These are phyloP conservation scores for Nomada hirtipes DNA, from an alignment of 2,888 invertebrate genomes.

Conservation along the genomic window DNA sequence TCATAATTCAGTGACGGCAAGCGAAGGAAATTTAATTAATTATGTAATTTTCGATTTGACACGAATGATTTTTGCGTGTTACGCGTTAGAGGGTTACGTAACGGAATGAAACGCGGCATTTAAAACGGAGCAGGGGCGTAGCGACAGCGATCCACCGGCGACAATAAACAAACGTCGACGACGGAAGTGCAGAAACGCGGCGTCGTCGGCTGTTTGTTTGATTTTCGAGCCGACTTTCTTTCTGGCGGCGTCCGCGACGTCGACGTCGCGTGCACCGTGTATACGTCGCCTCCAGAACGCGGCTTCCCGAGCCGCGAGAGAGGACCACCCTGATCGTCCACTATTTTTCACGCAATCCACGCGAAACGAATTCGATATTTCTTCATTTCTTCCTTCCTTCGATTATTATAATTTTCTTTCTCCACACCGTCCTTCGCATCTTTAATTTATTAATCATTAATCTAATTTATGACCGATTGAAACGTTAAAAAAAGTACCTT, in stretches of 20 bases:
- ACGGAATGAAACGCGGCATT: conserved; percentile 17
- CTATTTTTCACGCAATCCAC: neutral
- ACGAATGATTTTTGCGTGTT: neutral
- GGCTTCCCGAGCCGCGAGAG: conserved; percentile 58
- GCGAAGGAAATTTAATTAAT: neutral
- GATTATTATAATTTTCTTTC: neutral
- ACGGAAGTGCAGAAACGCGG: conserved; percentile 63
- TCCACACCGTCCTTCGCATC: too few relatives aligned
- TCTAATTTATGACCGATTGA: too few relatives aligned
- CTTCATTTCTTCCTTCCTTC: neutral
- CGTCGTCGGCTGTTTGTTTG: conserved; percentile 63
- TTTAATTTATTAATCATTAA: neutral
- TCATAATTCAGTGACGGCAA: too few relatives aligned
- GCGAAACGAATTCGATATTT: conserved; percentile 9
- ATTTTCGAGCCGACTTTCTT: conserved; percentile 61
- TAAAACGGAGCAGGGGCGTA: neutral
- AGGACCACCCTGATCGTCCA: conserved; percentile 67
- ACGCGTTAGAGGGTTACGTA: conserved; percentile 12
- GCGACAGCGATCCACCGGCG: conserved; percentile 17
- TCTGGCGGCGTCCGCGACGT: conserved; percentile 51
- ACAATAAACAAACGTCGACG: conserved; percentile 55
- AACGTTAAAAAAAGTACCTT: too few relatives aligned
- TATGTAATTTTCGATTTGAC: neutral
- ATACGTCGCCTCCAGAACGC: conserved; percentile 51
- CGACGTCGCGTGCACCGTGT: conserved; percentile 54